Evolutionary conservation across 2,888 invertebrate genomes (phyloP), one percentile per base, ranked within the genome.

Genomic region (Nezara viridula): DNA sequence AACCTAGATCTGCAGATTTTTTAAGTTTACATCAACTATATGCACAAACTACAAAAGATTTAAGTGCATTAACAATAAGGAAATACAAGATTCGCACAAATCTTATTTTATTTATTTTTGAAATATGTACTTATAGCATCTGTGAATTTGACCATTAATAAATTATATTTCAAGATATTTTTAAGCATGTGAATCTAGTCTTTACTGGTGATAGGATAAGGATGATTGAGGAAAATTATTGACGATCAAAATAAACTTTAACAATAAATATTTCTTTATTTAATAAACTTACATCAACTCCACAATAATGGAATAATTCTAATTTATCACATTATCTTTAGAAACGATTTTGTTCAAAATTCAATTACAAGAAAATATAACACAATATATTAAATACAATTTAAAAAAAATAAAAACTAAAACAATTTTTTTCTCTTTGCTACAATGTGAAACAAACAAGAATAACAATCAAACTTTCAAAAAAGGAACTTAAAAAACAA

Each of bases 261-360:
- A 73, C 66, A 73, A 73, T 73, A 73, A 73, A 73, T 73, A 73
- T 73, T 73, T 73, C 66, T 73, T 73, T 73, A 73, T 73, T 73
- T 73, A 73, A 73, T 73, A 32, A 73, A 73, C 66, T 73, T 73
- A 73, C 66, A 73, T 73, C 16, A 66, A 66, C 66, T 66, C 66
- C 66, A 73, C 66, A 14, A 73, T 73, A 73, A 37, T 73, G 66
- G 66, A 73, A 73, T 73, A 73, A 73, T 73, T 32, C 66, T 73
- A 73, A 73, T 37, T 4, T 73, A 73, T 73, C 66, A 73, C 66
- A 73, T 55, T 55, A 55, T 73, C 27, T 73, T 73, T 73, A 73
- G 66, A 73, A 73, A 73, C 32, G 37, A 73, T 73, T 73, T 37
- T 27, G 6, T 73, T 73, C 19, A 37, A 73, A 73, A 19, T 37